Evolutionary conservation across 2,797 vertebrate species (phyloP).

Genomic region (Capromys pilorides): DNA sequence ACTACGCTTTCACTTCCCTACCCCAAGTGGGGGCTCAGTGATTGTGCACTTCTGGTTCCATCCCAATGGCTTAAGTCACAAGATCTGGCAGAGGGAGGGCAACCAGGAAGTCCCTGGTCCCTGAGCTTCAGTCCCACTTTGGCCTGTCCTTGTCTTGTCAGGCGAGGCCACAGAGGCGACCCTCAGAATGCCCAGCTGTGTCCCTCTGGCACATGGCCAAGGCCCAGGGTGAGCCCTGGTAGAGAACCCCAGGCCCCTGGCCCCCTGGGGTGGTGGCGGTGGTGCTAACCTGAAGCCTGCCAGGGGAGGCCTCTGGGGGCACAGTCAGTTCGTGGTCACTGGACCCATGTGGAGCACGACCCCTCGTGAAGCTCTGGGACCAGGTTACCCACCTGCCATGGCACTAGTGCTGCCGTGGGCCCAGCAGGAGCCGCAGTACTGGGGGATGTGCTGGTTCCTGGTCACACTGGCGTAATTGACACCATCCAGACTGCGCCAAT

Average conservation of each 20-base stretch:
- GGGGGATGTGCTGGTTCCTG: conserved; percentile 98
- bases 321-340: conserved; percentile 87
- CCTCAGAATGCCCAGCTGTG: background rate
- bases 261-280: background rate
- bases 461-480: conserved; percentile 93
- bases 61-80: background rate
- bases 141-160: background rate
- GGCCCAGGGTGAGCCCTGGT: background rate
- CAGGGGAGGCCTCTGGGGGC: background rate
- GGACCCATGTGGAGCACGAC: conserved; percentile 90
- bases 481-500: conserved; percentile 94
- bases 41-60: background rate
- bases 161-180: background rate
- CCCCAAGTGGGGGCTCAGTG: background rate
- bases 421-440: conserved; percentile 99
- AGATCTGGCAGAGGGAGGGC: background rate
- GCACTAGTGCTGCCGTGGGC: conserved; percentile 97
- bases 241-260: rapidly evolving
- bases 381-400: conserved; percentile 89
- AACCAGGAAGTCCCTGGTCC: background rate
- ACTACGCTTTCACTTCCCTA: background rate
- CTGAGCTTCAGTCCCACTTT: background rate
- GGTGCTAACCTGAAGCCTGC: too few species aligned
- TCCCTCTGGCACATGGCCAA: background rate
- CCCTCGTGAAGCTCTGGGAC: background rate